Conservation (phyloP, 1,140 invertebrate genomes). For the Drosophila insularis region DNA sequence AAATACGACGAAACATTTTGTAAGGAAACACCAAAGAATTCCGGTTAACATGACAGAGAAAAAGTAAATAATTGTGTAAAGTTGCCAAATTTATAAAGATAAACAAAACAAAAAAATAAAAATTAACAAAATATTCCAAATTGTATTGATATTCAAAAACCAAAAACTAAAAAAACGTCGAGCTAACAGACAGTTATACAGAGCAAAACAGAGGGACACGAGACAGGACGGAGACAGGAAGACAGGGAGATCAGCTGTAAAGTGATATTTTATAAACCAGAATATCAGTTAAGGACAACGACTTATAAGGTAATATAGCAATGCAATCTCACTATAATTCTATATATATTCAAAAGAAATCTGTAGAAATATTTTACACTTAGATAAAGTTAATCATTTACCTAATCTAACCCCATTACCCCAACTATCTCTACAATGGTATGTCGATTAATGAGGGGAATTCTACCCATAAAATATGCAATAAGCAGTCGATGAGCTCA, state of each 20-base stretch:
- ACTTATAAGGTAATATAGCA: slow-evolving; percentile 61
- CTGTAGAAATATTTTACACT: too few relatives aligned
- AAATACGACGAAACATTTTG: slow-evolving; percentile 76
- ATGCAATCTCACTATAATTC: neutral
- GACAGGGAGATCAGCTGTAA: slow-evolving; percentile 53
- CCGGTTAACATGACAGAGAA: slow-evolving; percentile 51
- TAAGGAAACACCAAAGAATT: slow-evolving; percentile 35
- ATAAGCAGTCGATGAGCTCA: too few relatives aligned
- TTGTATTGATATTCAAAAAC: slow-evolving; percentile 11
- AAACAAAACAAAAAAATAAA: slow-evolving; percentile 3
- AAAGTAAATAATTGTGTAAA: slow-evolving; percentile 28
- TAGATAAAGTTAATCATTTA: too few relatives aligned
- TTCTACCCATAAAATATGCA: too few relatives aligned
- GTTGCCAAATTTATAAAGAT: slow-evolving; percentile 39
- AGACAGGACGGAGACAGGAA: slow-evolving; percentile 15
- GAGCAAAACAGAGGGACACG: neutral
- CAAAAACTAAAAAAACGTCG: slow-evolving; percentile 12
- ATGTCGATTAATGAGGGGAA: too few relatives aligned
- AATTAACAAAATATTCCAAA: neutral
- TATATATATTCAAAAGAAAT: too few relatives aligned
- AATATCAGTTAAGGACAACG: slow-evolving; percentile 79
- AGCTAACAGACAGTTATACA: slow-evolving; percentile 68
- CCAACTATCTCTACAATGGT: too few relatives aligned
- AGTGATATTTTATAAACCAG: slow-evolving; percentile 74
- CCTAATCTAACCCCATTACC: too few relatives aligned